phyloP scores from a whole-genome alignment of 2,888 invertebrate genomes.

The Ernsta delagoae region DNA sequence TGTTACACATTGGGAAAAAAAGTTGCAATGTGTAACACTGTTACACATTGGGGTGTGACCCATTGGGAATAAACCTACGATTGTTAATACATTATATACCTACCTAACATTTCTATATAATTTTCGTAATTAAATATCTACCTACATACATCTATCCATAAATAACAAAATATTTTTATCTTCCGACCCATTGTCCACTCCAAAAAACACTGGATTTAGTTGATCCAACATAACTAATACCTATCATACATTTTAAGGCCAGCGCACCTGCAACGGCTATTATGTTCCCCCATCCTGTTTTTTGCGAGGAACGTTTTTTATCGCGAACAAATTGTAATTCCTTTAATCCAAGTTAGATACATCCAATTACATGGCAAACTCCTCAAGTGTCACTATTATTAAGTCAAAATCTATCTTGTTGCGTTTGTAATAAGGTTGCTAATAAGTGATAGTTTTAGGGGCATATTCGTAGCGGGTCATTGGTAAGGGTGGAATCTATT shows the following conservation, averaged over 20 bases:
- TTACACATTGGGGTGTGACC: no score
- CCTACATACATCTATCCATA: no score
- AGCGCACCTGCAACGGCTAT: constrained; percentile 73
- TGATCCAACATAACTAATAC: constrained; percentile 56
- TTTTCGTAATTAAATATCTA: no score
- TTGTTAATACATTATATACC: no score
- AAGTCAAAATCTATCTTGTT: constrained; percentile 43
- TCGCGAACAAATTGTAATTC: constrained; percentile 80
- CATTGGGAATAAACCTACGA: no score
- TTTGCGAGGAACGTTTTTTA: constrained; percentile 67
- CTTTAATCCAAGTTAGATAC: constrained; percentile 81
- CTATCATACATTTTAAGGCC: constrained; percentile 60
- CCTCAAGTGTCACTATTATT: constrained; percentile 40
- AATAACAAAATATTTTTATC: no score
- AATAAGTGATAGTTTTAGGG: constrained; percentile 38
- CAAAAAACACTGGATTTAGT: constrained; percentile 44
- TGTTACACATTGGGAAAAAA: no score
- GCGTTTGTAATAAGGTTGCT: constrained; percentile 39
- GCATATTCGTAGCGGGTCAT: constrained; percentile 46
- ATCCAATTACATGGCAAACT: constrained; percentile 80
- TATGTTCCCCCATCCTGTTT: constrained; percentile 58
- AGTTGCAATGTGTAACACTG: no score
- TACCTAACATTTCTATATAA: no score
- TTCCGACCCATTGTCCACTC: no score
- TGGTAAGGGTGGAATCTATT: constrained; percentile 64